Base-by-base conservation (phyloP, 1,140 invertebrate genomes). In the Medauroidea extradentata region DNA sequence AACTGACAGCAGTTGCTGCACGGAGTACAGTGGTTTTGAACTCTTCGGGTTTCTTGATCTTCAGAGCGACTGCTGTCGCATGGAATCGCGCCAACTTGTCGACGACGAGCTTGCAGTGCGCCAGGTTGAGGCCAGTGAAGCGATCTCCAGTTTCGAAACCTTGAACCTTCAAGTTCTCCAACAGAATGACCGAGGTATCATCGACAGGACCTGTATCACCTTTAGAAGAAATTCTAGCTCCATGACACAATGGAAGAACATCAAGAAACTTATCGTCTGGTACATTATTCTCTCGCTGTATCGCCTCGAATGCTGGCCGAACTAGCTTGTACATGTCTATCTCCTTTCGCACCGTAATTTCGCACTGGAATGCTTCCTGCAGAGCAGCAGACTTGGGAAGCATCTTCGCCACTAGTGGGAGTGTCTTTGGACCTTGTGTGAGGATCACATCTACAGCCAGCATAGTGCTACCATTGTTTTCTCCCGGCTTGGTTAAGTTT, bases 401-500 rank as follows among this genome's bases (percentile, higher is more conserved):
- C n/a, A n/a, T n/a, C n/a, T 55, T 55, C 16, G 41, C 53, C 18
- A 55, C 34, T 9, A 44, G 14, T 14, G 7, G n/a, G 8, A 43
- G 25, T 4, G n/a, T n/a, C n/a, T n/a, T n/a, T n/a, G n/a, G n/a
- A 46, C n/a, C 14, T 42, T 27, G n/a, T n/a, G n/a, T n/a, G n/a
- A n/a, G n/a, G n/a, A n/a, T n/a, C n/a, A n/a, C n/a, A n/a, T n/a
- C n/a, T 24, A 42, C 27, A 18, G 24, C 7, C 14, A 55, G 3
- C 13, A 55, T 24, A 21, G 38, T 44, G 34, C 53, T 55, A 9
- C 53, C 53, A 55, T 55, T 44, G 18, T 55, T 55, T 5, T 55
- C 53, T 8, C 53, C 53, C n/a, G 38, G 50, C 19, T 34, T 21
- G 29, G 50, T 52, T 7, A 52, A n/a, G n/a, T n/a, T n/a, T n/a